Base-by-base conservation (phyloP, 2,113 vertebrate species). In the Hippocampus mohnikei region DNA sequence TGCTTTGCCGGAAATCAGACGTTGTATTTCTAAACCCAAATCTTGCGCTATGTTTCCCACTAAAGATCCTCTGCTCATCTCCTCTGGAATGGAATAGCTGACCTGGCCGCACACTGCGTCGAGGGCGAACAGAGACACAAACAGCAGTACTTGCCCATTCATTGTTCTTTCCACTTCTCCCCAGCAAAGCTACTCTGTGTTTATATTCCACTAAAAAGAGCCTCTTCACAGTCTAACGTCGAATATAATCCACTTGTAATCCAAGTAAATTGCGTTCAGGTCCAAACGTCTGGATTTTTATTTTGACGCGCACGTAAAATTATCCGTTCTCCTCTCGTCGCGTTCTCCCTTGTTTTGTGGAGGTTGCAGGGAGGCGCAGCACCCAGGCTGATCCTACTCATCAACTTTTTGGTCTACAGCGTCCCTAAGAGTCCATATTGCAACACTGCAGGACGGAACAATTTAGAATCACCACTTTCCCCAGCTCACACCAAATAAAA, bases 71-170 rank as follows among this genome's bases (percentile, higher is more conserved):
- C 27, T 62, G 58, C 27, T 21, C 69, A 71, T 63, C 50, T 71
- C 69, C 59, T 71, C 69, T 5, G 58, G 58, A 37, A 71, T 71
- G 8, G 69, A 71, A 60, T 71, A 71, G 59, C 69, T 71, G 44
- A 46, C 69, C 58, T 71, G 69, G 58, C 69, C 58, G 41, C n/a
- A 13, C 27, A 23, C 69, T 5, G 59, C 27, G 25, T 50, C 42
- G 69, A 71, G 42, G 42, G 27, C 59, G 27, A 61, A 27, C 10
- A 70, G 25, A n/a, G 25, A 71, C 18, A 71, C 21, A 23, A 71
- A 52, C 59, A 71, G 7, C 59, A 63, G 25, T 48, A 63, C 69
- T 71, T 63, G 69, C 69, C 59, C 42, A 18, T 50, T 62, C 69
- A 71, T 71, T 71, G 69, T 71, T 71, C 69, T 53, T 18, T 62